phyloP scores from a whole-genome alignment of 2,113 vertebrate species.

The Gymnobelideus leadbeateri region DNA sequence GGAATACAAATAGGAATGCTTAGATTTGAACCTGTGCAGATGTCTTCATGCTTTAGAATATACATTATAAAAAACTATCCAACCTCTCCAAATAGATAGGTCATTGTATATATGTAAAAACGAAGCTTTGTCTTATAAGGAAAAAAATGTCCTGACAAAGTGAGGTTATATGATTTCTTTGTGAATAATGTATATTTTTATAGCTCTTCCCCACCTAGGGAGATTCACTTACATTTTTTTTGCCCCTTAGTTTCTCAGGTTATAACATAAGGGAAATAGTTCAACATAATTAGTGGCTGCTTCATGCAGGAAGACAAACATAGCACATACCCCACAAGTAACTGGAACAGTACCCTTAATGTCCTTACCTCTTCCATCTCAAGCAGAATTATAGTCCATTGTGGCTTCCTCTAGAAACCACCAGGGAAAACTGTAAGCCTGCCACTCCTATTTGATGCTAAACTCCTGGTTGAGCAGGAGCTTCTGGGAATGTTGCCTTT shows the following conservation, averaged over 20 bases:
- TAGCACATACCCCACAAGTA: slow-evolving; percentile 3
- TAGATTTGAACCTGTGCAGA: background rate
- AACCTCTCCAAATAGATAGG: background rate
- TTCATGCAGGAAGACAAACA: background rate
- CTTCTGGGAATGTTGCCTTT: slow-evolving; percentile 1
- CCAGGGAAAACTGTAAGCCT: background rate
- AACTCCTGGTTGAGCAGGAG: background rate
- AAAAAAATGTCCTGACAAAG: background rate
- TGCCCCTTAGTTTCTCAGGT: background rate
- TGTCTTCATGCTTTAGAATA: background rate
- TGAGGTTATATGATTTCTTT: background rate
- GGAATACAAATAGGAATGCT: background rate
- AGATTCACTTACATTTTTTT: background rate
- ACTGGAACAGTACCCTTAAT: slow-evolving; percentile 4
- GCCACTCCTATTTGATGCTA: background rate
- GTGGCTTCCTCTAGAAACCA: slow-evolving; percentile 8
- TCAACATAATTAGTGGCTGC: slow-evolving; percentile 4
- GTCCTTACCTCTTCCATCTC: slow-evolving; percentile 4
- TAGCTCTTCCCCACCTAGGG: background rate
- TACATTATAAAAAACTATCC: background rate
- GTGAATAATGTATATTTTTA: background rate
- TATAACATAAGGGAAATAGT: background rate
- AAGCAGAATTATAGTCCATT: background rate
- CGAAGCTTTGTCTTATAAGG: background rate
- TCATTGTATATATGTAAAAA: background rate